These are phyloP conservation scores for Drosophila setifemur DNA, from an alignment of 1,140 invertebrate genomes.

Conservation along the genomic window DNA sequence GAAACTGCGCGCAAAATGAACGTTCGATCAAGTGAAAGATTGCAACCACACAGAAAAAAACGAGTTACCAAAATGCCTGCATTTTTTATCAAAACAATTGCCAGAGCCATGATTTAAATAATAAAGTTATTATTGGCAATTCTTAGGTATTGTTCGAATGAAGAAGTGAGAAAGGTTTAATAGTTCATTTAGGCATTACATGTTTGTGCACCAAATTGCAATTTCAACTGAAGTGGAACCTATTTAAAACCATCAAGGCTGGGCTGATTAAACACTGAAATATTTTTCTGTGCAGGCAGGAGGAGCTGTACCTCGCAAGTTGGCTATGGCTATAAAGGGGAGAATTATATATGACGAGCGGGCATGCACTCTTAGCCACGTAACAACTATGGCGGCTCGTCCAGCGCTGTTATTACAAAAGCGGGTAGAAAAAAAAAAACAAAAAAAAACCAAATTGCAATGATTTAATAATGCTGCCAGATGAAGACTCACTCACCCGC, in stretches of 20 bases:
- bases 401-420: constrained; percentile 66
- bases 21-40: constrained; percentile 70
- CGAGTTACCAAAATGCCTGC: neutral
- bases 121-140: no score
- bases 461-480: constrained; percentile 71
- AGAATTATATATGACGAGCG: constrained; percentile 52
- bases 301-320: constrained; percentile 21
- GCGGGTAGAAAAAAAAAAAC: constrained; percentile 1
- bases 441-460: constrained; percentile 60
- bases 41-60: neutral
- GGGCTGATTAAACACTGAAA: no score
- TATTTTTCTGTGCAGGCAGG: neutral
- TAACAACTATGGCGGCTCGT: constrained; percentile 70
- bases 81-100: no score
- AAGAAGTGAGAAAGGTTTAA: no score
- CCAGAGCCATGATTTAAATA: no score
- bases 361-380: constrained; percentile 40
- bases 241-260: no score
- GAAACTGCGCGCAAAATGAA: constrained; percentile 72
- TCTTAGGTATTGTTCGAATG: no score
- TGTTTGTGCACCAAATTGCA: no score
- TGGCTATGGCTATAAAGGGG: constrained; percentile 57
- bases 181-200: no score
- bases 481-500: constrained; percentile 68
- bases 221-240: no score